A percentile compares a stretch with the other conserved stretches of the same genome.
Evolutionary conservation across 1,140 invertebrate species (phyloP).

Genomic region (Trissolcus basalis): DNA sequence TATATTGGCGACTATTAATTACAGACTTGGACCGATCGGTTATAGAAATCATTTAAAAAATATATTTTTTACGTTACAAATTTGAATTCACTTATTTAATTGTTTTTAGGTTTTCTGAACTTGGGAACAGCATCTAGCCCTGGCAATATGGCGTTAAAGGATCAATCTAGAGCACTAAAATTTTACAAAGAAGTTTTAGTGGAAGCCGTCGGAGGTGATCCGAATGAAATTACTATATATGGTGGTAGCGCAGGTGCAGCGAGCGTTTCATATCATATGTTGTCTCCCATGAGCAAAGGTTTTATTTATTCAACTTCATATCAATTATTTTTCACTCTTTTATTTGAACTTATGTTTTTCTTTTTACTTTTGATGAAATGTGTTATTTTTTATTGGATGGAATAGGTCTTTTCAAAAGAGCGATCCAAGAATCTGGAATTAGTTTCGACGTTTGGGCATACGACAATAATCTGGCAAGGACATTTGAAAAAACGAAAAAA

Average conservation of each 20-base stretch:
- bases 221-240: background rate
- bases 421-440: background rate
- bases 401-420: background rate
- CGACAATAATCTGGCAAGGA: background rate
- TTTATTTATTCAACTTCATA: too few species aligned
- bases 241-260: background rate
- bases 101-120: conserved; percentile 20
- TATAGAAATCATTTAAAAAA: background rate
- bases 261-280: background rate
- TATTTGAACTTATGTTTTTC: too few species aligned
- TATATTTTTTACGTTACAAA: background rate
- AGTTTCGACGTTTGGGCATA: background rate
- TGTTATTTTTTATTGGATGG: too few species aligned
- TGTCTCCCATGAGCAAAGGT: background rate
- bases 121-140: conserved; percentile 3
- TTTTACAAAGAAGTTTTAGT: background rate
- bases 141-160: conserved; percentile 49
- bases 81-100: background rate
- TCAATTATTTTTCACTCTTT: too few species aligned
- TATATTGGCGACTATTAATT: conserved; percentile 16
- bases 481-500: background rate
- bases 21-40: conserved; percentile 24
- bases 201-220: background rate
- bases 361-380: too few species aligned
- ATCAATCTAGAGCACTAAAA: conserved; percentile 32